Percentiles rank a stretch among this genome's conserved stretches.
phyloP scores from a whole-genome alignment of 2,113 vertebrate species.

The Lophotis ruficrista region DNA sequence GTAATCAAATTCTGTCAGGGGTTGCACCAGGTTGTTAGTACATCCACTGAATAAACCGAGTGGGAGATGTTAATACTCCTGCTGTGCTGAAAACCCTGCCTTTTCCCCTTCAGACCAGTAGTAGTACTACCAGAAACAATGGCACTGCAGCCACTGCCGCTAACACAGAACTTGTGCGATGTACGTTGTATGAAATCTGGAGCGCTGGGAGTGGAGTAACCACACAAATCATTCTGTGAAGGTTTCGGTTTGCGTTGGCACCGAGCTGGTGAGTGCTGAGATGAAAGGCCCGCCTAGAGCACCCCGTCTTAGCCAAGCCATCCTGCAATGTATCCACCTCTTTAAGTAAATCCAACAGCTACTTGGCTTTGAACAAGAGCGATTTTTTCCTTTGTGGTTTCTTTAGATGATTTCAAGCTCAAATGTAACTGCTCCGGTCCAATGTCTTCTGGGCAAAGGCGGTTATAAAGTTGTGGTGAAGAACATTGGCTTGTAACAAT shows the following conservation, averaged over 20 bases:
- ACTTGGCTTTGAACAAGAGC: background rate
- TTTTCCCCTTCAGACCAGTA: background rate
- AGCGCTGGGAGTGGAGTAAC: background rate
- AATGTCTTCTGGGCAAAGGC: background rate
- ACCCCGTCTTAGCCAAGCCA: background rate
- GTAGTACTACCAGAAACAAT: background rate
- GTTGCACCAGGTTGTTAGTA: background rate
- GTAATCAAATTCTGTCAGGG: background rate
- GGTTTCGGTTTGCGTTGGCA: slow-evolving; percentile 4
- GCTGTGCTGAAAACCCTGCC: background rate
- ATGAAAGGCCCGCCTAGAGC: slow-evolving; percentile 48
- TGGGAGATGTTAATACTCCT: background rate
- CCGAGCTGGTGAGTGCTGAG: background rate
- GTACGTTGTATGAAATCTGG: background rate
- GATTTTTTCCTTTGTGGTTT: background rate
- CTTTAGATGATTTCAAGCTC: background rate
- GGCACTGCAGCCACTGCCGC: background rate
- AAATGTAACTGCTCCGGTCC: background rate
- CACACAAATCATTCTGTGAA: background rate
- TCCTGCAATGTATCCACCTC: background rate
- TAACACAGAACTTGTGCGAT: background rate
- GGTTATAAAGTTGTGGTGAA: background rate
- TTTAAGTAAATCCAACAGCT: background rate
- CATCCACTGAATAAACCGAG: background rate
- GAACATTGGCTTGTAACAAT: background rate